Conservation (phyloP, 2,113 vertebrate species). For the Eurystomus gularis region DNA sequence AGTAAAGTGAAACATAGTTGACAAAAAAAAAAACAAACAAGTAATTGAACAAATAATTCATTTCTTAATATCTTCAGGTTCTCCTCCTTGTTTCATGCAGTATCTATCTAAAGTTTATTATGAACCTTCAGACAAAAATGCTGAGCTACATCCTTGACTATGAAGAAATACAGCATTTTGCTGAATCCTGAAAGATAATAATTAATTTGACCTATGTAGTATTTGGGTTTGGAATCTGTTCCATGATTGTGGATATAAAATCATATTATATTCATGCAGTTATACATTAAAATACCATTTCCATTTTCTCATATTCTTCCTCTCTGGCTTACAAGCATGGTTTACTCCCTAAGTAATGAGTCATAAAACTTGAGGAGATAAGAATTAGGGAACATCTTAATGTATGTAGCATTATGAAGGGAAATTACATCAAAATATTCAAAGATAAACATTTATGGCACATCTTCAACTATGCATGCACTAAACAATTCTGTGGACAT, state of each 20-base stretch:
- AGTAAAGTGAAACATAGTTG: background rate
- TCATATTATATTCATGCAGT: background rate
- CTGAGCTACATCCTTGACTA: background rate
- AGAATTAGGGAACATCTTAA: background rate
- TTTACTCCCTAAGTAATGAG: background rate
- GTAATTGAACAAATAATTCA: background rate
- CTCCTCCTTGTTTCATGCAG: background rate
- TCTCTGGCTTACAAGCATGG: background rate
- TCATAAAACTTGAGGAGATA: background rate
- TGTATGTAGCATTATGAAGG: background rate
- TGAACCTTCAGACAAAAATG: background rate
- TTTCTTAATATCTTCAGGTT: background rate
- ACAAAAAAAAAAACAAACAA: background rate
- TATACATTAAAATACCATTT: background rate
- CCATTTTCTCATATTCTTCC: background rate
- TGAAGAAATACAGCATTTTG: background rate
- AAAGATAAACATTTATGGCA: background rate
- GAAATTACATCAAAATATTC: background rate
- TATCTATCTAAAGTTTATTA: background rate
- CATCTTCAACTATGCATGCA: background rate
- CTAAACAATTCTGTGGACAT: background rate
- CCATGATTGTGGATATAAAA: background rate
- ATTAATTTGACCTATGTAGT: background rate
- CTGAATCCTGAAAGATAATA: background rate
- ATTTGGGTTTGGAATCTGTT: background rate